phyloP scores from a whole-genome alignment of 2,888 invertebrate species.

The Ichneumoninae sp. region DNA sequence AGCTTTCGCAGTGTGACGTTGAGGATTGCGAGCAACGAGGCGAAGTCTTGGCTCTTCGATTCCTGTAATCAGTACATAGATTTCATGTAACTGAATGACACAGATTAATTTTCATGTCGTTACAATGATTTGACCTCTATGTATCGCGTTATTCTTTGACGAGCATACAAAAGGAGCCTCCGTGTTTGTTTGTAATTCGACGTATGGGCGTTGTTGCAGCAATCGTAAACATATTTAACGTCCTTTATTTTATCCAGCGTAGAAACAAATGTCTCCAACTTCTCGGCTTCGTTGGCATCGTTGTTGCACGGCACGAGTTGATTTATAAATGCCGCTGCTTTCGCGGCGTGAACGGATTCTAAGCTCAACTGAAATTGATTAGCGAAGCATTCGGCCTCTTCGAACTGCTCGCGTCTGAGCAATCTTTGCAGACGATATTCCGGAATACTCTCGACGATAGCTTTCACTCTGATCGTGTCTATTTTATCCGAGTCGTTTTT shows the following conservation, averaged over 20 bases:
- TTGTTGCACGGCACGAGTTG: conserved; percentile 77
- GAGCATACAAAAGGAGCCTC: conserved; percentile 80
- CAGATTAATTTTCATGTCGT: background rate
- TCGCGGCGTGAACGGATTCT: conserved; percentile 83
- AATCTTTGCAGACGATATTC: conserved; percentile 84
- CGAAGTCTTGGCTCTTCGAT: conserved; percentile 52
- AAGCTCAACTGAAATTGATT: conserved; percentile 82
- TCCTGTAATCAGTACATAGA: conserved; percentile 14
- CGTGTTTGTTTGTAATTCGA: conserved; percentile 78
- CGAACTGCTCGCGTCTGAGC: conserved; percentile 83
- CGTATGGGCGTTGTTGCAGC: conserved; percentile 83
- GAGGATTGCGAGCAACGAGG: conserved; percentile 67
- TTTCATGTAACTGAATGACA: background rate
- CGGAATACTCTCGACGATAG: conserved; percentile 83
- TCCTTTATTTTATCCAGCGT: conserved; percentile 84
- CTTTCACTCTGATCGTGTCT: conserved; percentile 80
- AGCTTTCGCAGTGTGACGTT: conserved; percentile 79
- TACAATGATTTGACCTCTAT: conserved; percentile 66
- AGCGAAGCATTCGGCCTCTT: conserved; percentile 85
- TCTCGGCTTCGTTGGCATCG: conserved; percentile 72
- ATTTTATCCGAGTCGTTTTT: conserved; percentile 65
- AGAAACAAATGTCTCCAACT: conserved; percentile 80
- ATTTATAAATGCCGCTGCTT: conserved; percentile 82
- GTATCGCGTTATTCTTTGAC: conserved; percentile 74
- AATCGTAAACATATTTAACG: conserved; percentile 83